Evolutionary conservation across 2,113 vertebrate species (phyloP).

Genomic region (Oxyura jamaicensis): DNA sequence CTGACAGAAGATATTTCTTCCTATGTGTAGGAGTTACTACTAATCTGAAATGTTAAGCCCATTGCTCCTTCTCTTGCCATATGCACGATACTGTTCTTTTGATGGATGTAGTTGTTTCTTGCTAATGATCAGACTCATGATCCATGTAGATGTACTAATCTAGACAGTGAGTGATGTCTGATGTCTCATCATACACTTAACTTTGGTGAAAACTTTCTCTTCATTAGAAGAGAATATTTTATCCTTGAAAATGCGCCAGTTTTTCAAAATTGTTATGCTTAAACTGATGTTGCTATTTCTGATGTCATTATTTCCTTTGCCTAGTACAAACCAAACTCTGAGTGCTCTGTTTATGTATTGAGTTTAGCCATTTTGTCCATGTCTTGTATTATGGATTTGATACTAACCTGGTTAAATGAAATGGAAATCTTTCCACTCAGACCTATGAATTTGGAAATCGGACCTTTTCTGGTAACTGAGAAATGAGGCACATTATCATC

Average conservation of each 20-base stretch:
- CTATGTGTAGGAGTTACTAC: background rate
- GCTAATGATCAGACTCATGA: background rate
- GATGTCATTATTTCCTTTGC: background rate
- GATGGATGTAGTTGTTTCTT: background rate
- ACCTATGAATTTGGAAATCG: background rate
- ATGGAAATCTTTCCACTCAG: background rate
- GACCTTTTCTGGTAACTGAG: background rate
- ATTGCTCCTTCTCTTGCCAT: background rate
- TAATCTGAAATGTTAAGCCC: background rate
- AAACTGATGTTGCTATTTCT: background rate
- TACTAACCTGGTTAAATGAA: background rate
- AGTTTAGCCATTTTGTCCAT: background rate
- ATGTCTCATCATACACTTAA: background rate
- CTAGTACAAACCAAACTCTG: background rate
- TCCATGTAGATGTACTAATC: background rate
- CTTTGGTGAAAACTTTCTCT: background rate
- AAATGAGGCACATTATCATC: background rate
- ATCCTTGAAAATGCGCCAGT: background rate
- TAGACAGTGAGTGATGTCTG: background rate
- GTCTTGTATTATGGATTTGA: background rate
- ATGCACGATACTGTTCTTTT: background rate
- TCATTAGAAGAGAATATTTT: background rate
- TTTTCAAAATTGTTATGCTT: background rate
- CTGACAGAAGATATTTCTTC: background rate
- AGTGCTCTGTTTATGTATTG: background rate